Base-by-base conservation (phyloP, 2,113 vertebrate species). In the Gadus macrocephalus region DNA sequence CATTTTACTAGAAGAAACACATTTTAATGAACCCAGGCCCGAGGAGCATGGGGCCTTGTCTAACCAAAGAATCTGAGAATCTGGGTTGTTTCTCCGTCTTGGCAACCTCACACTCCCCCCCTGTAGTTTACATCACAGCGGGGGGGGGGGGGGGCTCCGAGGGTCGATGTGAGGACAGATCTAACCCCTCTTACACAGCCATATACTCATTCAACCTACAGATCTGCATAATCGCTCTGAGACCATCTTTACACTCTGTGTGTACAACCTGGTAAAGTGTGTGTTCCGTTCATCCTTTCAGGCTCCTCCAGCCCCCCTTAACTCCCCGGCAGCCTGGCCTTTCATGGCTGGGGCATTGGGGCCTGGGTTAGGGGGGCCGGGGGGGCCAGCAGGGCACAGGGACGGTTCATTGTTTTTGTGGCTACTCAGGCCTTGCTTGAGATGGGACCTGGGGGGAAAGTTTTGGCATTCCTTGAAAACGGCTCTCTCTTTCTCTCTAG, bases 381-480 rank as follows among this genome's bases (percentile, higher is more conserved):
- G 31, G 31, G 31, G 6, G 31, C 31, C 31, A 35, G 31, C 31
- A 59, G 72, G 53, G 68, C 61, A 76, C 66, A 35, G n/a, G 14
- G n/a, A 75, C 27, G 72, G 71, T 20, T 28, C 67, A 72, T 85
- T 85, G 76, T 85, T 74, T 78, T 71, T 35, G 19, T 68, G 72
- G 72, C 68, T 77, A 74, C 66, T 83, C 63, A 75, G 74, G 68
- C 73, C 53, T 61, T 64, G 75, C 64, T 79, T 75, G 25, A 85
- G 75, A 79, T 58, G 62, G 70, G 63, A 66, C 35, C 62, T 69
- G 20, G 2, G 28, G 65, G 69, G 72, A 67, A 38, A 16, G 20
- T 35, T 75, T 74, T 76, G 77, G 78, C 78, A 81, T 78, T 84
- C 70, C 64, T 69, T 78, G 61, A 79, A 86, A 83, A 73, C 28